phyloP scores from a whole-genome alignment of 2,888 invertebrate genomes.

The Drosophila monieri region DNA sequence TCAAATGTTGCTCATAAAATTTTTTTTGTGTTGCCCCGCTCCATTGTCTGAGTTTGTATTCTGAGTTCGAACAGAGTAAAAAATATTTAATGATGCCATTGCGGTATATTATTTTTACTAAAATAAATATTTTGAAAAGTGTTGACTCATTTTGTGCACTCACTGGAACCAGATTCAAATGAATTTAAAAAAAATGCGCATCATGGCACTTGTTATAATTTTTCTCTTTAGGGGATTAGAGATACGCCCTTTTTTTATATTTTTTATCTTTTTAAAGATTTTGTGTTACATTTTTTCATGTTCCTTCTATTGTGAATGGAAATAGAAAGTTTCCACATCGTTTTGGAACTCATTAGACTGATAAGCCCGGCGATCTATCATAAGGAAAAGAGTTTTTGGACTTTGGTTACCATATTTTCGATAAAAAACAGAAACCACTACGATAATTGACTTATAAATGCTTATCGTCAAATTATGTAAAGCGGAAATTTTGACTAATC shows the following conservation, averaged over 20 bases:
- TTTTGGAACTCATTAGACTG: conserved; percentile 14
- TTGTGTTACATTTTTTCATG: conserved; percentile 26
- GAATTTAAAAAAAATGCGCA: conserved; percentile 21
- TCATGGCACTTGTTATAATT: conserved; percentile 18
- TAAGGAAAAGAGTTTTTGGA: not conserved
- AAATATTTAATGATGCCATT: conserved; percentile 9
- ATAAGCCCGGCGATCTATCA: conserved; percentile 35
- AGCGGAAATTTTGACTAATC: conserved; percentile 12
- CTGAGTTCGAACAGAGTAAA: conserved; percentile 1
- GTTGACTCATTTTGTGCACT: conserved; percentile 35
- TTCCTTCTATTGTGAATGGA: conserved; percentile 1
- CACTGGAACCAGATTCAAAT: conserved; percentile 26
- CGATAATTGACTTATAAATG: conserved; percentile 13
- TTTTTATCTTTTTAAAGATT: not conserved
- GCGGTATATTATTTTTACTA: conserved; percentile 15
- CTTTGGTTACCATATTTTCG: not conserved
- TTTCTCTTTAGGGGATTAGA: conserved; percentile 1
- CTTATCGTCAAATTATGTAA: conserved; percentile 18
- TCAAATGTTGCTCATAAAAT: conserved; percentile 29
- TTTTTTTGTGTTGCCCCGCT: not conserved
- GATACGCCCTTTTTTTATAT: conserved; percentile 31
- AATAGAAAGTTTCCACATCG: conserved; percentile 44
- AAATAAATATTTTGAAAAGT: conserved; percentile 17
- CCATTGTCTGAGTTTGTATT: not conserved
- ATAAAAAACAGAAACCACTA: conserved; percentile 7